Base-by-base conservation (phyloP, 2,113 vertebrate species). In the Panthera uncia region DNA sequence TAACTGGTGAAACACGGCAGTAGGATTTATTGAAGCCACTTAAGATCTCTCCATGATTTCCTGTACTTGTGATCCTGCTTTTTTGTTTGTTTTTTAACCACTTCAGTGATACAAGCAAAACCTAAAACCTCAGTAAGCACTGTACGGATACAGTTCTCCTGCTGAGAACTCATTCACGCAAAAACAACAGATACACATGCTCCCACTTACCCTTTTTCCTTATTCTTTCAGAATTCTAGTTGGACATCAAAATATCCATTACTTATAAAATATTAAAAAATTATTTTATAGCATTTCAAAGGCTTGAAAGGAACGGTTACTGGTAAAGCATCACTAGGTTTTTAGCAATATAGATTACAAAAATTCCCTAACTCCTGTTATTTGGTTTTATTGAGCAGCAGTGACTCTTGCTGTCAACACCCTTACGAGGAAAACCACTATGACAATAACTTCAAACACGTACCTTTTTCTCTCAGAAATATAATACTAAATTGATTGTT, bases 201-300 rank as follows among this genome's bases (percentile, higher is more conserved):
- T 97, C 97, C 97, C 98, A 98, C 95, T 98, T 98, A 97, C 97
- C 98, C 98, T 98, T 95, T 98, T 97, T 97, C 97, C 95, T 98
- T 50, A 95, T 98, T 98, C 98, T 98, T 98, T 98, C 98, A 98
- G 98, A 98, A 98, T 98, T 98, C 65, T 98, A 97, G 98, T 97
- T 98, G 98, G 98, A 98, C 99, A 98, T 98, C 98, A 99, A 99
- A 99, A 99, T 99, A 99, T 98, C 98, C 98, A 98, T 99, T 95
- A 98, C 98, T 98, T 99, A 99, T 98, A 99, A 99, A 99, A 99
- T 98, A 98, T 98, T 98, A 98, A 94, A 99, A 99, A 99, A 99
- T 98, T 99, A 98, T 97, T 97, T 97, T 96, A 93, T 97, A 97
- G 98, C 98, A 98, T 99, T 98, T 98, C 90, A 97, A 98, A 99